A percentile compares a stretch with the other conserved stretches of the same genome.
Evolutionary conservation across 2,888 invertebrate species (phyloP).

Genomic region (Drosophila limbata): DNA sequence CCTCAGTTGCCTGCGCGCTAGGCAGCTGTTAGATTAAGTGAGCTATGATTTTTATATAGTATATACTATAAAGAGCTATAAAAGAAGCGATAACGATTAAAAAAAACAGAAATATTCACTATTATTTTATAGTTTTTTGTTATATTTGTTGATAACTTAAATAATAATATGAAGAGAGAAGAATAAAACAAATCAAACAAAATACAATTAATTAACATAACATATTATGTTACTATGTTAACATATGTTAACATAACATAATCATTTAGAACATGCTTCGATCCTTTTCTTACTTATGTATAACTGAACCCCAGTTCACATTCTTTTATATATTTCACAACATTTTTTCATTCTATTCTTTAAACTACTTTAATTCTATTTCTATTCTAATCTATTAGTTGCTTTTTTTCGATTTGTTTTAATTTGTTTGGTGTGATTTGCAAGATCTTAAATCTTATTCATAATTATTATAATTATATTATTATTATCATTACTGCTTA

Average conservation of each 20-base stretch:
- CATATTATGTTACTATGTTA: neutral
- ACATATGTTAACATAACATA: too few relatives aligned
- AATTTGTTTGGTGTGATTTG: slow-evolving; percentile 73
- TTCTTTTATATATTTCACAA: slow-evolving; percentile 8
- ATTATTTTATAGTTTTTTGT: slow-evolving; percentile 72
- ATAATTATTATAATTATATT: slow-evolving; percentile 61
- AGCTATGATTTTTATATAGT: slow-evolving; percentile 71
- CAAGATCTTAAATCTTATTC: slow-evolving; percentile 71
- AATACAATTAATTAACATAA: neutral
- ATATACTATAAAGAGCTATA: slow-evolving; percentile 24
- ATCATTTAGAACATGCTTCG: slow-evolving; percentile 20
- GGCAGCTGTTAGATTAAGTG: slow-evolving; percentile 76
- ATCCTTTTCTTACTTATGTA: slow-evolving; percentile 16
- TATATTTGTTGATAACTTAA: slow-evolving; percentile 65
- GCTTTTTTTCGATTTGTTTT: slow-evolving; percentile 36
- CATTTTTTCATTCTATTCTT: slow-evolving; percentile 15
- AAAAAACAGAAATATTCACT: slow-evolving; percentile 21
- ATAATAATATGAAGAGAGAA: slow-evolving; percentile 5
- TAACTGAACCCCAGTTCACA: slow-evolving; percentile 19
- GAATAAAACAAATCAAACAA: neutral
- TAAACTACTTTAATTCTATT: slow-evolving; percentile 5
- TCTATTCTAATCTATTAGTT: slow-evolving; percentile 27
- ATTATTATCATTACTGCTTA: slow-evolving; percentile 55
- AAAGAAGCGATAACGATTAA: slow-evolving; percentile 11
- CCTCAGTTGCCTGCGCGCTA: slow-evolving; percentile 72